Conservation (phyloP, 2,888 invertebrate genomes). For the Macrophya annulata region DNA sequence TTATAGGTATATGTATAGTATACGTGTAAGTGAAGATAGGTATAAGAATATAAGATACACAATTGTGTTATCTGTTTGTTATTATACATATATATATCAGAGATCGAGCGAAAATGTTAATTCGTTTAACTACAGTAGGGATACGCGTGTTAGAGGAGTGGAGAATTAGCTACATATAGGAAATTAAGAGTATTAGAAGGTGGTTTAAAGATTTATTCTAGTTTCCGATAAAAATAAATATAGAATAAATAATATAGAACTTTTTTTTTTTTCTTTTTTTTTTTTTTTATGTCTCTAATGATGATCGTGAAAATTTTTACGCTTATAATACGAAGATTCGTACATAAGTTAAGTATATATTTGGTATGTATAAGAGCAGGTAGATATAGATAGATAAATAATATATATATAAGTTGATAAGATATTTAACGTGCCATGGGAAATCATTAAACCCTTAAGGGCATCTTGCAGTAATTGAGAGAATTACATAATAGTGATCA, state of each 20-base stretch:
- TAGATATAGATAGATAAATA: neutral
- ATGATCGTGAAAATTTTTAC: neutral
- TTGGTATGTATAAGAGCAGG: neutral
- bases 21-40: neutral
- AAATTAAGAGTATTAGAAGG: neutral
- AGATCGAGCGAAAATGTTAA: neutral
- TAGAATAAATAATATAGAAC: neutral
- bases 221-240: neutral
- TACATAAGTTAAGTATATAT: too few relatives aligned
- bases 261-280: neutral
- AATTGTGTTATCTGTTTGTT: neutral
- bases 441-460: constrained; percentile 16
- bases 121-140: neutral
- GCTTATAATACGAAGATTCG: neutral
- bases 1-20: too few relatives aligned
- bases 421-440: constrained; percentile 17
- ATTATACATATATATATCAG: neutral
- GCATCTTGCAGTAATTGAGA: neutral
- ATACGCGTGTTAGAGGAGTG: neutral
- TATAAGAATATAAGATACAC: neutral
- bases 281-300: neutral
- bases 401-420: neutral
- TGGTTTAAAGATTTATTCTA: neutral
- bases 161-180: neutral
- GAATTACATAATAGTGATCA: neutral